phyloP scores from a whole-genome alignment of 53 echinoderm and acorn worm genomes.

The Holothuria leucospilota region DNA sequence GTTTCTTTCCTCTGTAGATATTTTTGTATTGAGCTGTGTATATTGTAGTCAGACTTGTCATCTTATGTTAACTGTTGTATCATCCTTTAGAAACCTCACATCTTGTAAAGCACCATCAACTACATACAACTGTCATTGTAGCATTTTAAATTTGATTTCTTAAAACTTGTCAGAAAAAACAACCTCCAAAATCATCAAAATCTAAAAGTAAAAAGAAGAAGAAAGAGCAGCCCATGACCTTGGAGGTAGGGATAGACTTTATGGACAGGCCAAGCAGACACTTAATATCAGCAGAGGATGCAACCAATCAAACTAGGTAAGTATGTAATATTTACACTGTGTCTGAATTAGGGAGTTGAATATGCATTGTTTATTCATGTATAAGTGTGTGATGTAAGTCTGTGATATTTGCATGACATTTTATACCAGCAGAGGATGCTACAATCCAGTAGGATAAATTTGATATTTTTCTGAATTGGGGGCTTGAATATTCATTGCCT shows the following conservation, averaged over 20 bases:
- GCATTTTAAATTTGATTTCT: neutral
- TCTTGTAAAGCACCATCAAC: too few relatives aligned
- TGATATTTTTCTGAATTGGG: too few relatives aligned
- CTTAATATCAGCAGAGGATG: neutral
- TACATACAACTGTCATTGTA: neutral
- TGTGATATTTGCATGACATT: neutral
- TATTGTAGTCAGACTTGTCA: too few relatives aligned
- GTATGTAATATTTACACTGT: too few relatives aligned
- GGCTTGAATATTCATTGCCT: too few relatives aligned
- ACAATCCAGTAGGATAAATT: neutral
- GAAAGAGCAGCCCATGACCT: conserved; percentile 24
- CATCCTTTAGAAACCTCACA: too few relatives aligned
- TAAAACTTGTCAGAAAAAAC: conserved; percentile 41
- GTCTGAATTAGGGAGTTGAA: too few relatives aligned
- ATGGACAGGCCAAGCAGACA: neutral
- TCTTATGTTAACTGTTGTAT: too few relatives aligned
- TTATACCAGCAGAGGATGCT: neutral
- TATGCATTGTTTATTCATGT: too few relatives aligned
- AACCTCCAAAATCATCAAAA: conserved; percentile 47
- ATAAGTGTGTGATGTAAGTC: too few relatives aligned
- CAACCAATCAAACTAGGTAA: neutral
- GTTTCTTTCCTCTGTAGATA: too few relatives aligned
- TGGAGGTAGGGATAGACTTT: conserved; percentile 17
- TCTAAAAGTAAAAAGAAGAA: conserved; percentile 68
- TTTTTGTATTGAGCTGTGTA: too few relatives aligned